A percentile compares a stretch with the other conserved stretches of the same genome.
phyloP scores from a whole-genome alignment of 37 sponge, comb jelly and placozoan genomes.

The Cliona cf. orientalis region DNA sequence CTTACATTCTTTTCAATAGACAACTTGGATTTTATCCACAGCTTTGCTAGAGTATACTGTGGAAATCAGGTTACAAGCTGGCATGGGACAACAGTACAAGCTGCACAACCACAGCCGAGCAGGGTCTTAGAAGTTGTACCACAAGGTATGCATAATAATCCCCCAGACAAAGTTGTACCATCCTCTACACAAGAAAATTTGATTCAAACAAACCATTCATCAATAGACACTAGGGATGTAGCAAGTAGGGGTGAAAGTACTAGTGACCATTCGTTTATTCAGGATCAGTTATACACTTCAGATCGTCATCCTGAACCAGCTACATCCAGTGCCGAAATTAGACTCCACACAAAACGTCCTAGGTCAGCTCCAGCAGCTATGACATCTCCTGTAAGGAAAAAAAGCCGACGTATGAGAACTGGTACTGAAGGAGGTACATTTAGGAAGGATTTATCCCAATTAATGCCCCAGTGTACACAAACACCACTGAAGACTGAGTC shows the following conservation, averaged over 20 bases:
- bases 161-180: no score
- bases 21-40: slow-evolving; percentile 38
- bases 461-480: no score
- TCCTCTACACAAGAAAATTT: no score
- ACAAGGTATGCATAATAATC: no score
- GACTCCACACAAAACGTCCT: not conserved
- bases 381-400: not conserved
- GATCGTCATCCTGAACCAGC: not conserved
- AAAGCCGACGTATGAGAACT: not conserved
- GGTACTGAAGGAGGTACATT: not conserved
- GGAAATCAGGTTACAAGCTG: slow-evolving; percentile 6
- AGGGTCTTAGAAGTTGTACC: no score
- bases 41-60: slow-evolving; percentile 19
- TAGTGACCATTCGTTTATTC: not conserved
- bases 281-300: not conserved
- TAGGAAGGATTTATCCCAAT: not conserved
- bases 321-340: not conserved
- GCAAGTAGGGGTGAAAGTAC: not conserved
- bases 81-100: slow-evolving; percentile 40
- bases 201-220: not conserved
- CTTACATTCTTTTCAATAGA: slow-evolving; percentile 16
- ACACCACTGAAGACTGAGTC: no score
- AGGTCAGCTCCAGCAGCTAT: not conserved
- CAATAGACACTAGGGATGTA: not conserved
- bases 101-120: slow-evolving; percentile 24